Conservation (phyloP, 1,140 invertebrate species). For the Pseudomyrmex cubaensis region DNA sequence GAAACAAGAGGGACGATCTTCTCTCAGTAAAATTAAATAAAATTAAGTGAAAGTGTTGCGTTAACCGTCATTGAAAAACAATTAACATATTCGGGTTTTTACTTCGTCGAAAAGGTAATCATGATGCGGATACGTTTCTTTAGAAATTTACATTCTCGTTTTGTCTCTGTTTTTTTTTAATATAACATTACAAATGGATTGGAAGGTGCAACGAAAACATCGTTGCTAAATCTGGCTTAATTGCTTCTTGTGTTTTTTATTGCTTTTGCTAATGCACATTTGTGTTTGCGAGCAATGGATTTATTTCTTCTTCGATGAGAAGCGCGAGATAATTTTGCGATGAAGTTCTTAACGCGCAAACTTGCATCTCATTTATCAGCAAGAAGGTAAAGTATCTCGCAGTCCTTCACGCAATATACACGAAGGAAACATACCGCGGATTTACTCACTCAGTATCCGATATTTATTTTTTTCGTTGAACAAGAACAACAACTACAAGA, state of each 20-base stretch:
- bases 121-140: conserved; percentile 1
- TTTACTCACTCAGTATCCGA: too few species aligned
- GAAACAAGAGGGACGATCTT: neutral
- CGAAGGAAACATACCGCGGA: too few species aligned
- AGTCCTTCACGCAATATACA: too few species aligned
- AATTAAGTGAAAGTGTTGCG: too few species aligned
- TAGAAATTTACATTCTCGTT: conserved; percentile 7
- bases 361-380: conserved; percentile 38
- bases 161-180: neutral
- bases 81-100: neutral
- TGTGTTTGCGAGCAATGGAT: neutral
- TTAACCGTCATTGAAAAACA: too few species aligned
- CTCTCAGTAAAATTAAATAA: conserved; percentile 3
- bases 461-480: too few species aligned
- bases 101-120: neutral
- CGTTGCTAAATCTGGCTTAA: conserved; percentile 10
- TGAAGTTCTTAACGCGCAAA: conserved; percentile 28
- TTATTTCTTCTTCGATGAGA: conserved; percentile 36
- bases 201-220: neutral
- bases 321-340: conserved; percentile 28
- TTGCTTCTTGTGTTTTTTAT: conserved; percentile 5
- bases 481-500: too few species aligned
- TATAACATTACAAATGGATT: conserved; percentile 24
- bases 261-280: conserved; percentile 22
- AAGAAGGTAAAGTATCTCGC: conserved; percentile 2